Conservation (phyloP, 2,113 vertebrate genomes). For the Otocyon megalotis region DNA sequence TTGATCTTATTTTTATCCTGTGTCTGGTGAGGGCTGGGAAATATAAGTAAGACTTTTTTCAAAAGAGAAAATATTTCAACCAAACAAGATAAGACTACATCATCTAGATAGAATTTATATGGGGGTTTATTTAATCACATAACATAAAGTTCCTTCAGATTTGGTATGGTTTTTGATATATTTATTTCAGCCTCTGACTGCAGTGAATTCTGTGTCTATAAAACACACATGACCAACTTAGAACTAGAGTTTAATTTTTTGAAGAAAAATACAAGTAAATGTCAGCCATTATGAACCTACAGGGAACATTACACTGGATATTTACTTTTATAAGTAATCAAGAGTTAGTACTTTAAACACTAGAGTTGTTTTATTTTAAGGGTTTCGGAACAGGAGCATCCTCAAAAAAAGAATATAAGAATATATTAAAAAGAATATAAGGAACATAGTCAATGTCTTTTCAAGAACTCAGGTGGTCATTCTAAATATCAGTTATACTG, state of each 20-base stretch:
- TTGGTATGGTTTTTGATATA: not conserved
- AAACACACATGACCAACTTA: not conserved
- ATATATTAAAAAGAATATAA: conserved; percentile 28
- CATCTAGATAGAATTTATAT: not conserved
- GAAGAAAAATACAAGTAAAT: conserved; percentile 37
- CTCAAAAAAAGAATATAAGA: conserved; percentile 10
- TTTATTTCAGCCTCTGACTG: not conserved
- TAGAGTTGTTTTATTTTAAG: conserved; percentile 10
- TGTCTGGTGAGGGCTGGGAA: not conserved
- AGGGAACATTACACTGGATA: not conserved
- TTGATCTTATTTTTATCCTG: conserved; percentile 49
- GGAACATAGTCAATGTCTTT: not conserved
- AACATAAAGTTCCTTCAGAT: not conserved
- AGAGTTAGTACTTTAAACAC: not conserved
- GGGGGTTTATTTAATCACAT: conserved; percentile 13
- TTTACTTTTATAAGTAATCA: not conserved
- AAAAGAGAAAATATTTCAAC: conserved; percentile 18
- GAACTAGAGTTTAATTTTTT: not conserved
- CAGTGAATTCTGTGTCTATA: not conserved
- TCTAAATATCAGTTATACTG: not conserved
- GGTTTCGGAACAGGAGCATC: not conserved
- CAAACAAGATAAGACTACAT: not conserved
- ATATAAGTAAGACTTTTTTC: not conserved
- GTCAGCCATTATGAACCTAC: not conserved
- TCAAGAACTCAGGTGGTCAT: not conserved